phyloP scores from a whole-genome alignment of 2,888 invertebrate genomes.

The Protodeltote pygarga region DNA sequence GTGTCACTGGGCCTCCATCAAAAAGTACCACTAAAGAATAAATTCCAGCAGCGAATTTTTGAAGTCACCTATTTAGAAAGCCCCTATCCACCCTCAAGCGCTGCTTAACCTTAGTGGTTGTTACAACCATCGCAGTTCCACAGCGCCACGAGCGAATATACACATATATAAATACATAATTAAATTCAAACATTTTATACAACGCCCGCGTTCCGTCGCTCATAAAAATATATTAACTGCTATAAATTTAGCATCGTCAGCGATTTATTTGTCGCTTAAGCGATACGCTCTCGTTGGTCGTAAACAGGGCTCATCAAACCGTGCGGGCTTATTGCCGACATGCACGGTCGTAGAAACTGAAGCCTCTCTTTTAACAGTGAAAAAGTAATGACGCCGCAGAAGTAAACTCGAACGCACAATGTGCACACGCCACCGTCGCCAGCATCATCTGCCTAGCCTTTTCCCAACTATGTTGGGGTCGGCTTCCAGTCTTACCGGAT shows the following conservation, averaged over 20 bases:
- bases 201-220: slow-evolving; percentile 58
- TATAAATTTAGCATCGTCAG: slow-evolving; percentile 80
- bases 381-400: slow-evolving; percentile 38
- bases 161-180: slow-evolving; percentile 55
- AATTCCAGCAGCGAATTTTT: too few species aligned
- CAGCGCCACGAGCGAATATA: slow-evolving; percentile 28
- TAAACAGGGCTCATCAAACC: slow-evolving; percentile 78
- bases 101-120: slow-evolving; percentile 1
- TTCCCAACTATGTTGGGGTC: too few species aligned
- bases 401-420: slow-evolving; percentile 39
- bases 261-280: slow-evolving; percentile 78
- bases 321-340: slow-evolving; percentile 69
- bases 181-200: slow-evolving; percentile 65
- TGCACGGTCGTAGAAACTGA: slow-evolving; percentile 64
- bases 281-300: slow-evolving; percentile 73
- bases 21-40: too few species aligned
- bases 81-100: too few species aligned
- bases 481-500: too few species aligned
- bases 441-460: too few species aligned
- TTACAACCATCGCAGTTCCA: slow-evolving; percentile 1
- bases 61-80: too few species aligned
- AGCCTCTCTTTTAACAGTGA: slow-evolving; percentile 52
- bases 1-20: too few species aligned
- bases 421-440: too few species aligned
- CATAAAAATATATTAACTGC: slow-evolving; percentile 81